phyloP scores from a whole-genome alignment of 2,113 vertebrate genomes.

The Scolopax mira region DNA sequence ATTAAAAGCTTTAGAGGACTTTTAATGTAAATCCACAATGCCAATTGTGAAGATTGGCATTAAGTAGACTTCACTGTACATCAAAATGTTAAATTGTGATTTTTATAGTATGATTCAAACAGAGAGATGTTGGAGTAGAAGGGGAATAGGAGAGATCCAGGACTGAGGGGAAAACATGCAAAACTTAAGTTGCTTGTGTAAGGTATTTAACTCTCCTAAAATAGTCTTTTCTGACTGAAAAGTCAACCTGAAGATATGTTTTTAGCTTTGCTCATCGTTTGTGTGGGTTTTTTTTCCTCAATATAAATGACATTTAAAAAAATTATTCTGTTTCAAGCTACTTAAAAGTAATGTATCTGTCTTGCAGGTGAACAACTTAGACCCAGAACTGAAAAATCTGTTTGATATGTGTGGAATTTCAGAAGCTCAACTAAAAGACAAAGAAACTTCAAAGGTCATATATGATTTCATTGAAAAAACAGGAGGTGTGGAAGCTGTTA shows the following conservation, averaged over 20 bases:
- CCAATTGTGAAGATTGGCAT: not conserved
- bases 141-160: not conserved
- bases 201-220: not conserved
- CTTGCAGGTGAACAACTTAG: constrained; percentile 93
- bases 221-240: not conserved
- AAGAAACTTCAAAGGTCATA: constrained; percentile 97
- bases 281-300: not conserved
- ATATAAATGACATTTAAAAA: not conserved
- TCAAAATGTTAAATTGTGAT: not conserved
- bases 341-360: constrained; percentile 13
- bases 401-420: constrained; percentile 98
- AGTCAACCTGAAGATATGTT: not conserved
- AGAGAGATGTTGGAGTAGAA: not conserved
- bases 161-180: not conserved
- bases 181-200: not conserved
- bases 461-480: constrained; percentile 99
- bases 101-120: not conserved
- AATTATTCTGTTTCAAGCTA: not conserved
- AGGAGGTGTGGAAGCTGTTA: constrained; percentile 96
- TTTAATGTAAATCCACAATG: not conserved
- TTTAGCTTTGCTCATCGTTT: not conserved
- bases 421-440: constrained; percentile 96
- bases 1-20: not conserved
- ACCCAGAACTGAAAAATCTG: constrained; percentile 95
- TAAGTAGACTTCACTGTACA: not conserved